Conservation (phyloP, 2,888 invertebrate genomes). For the Leptinotarsa tumamoca region DNA sequence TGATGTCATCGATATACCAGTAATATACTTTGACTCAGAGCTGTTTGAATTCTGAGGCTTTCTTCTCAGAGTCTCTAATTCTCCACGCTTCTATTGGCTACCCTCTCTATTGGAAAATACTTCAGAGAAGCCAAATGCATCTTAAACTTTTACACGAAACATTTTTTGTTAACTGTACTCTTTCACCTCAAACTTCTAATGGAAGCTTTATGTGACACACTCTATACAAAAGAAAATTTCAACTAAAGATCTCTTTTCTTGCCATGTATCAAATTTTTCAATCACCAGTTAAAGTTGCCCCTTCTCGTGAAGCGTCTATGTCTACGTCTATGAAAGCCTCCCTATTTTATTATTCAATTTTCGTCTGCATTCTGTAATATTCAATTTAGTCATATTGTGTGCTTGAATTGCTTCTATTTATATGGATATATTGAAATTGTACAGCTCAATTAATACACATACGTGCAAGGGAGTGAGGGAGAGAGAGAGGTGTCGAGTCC, state of each 20-base stretch:
- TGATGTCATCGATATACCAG: too few relatives aligned
- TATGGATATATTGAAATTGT: constrained; percentile 61
- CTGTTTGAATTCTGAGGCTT: too few relatives aligned
- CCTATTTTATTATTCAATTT: constrained; percentile 60
- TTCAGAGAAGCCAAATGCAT: too few relatives aligned
- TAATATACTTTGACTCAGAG: too few relatives aligned
- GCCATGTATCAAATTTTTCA: neutral
- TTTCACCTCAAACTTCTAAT: too few relatives aligned
- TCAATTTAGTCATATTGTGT: constrained; percentile 61
- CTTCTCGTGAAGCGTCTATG: neutral
- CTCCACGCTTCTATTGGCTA: too few relatives aligned
- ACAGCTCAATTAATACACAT: constrained; percentile 60
- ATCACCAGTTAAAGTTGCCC: neutral
- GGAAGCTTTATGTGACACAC: too few relatives aligned
- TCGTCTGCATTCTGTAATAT: constrained; percentile 60
- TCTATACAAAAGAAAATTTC: too few relatives aligned
- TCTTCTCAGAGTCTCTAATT: too few relatives aligned
- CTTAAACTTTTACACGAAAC: too few relatives aligned
- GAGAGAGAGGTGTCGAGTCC: constrained; percentile 39
- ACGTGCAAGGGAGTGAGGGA: constrained; percentile 47
- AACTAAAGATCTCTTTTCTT: neutral
- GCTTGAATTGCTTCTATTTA: constrained; percentile 60
- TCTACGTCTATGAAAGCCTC: constrained; percentile 41
- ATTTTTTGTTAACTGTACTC: too few relatives aligned
- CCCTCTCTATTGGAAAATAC: too few relatives aligned